Evolutionary conservation across 2,888 invertebrate species (phyloP), one percentile per base, ranked within the genome.

Genomic region (Cacoxenus indagator): DNA sequence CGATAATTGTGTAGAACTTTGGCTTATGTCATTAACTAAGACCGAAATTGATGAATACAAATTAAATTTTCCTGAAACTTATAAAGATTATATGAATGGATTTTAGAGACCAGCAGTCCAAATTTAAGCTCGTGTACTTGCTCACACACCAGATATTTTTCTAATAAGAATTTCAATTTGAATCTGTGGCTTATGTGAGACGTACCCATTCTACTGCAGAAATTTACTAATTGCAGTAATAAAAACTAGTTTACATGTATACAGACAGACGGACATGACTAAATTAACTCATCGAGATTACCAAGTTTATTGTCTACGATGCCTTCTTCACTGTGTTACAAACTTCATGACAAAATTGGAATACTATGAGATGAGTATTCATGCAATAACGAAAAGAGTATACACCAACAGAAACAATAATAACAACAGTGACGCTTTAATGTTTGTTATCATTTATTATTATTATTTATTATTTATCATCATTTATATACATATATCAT

Each of bases 391-490:
- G 9, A 37, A 37, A 37, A 37, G 14, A 8, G 14, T 37, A 4
- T 37, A 37, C 37, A 14, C 37, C 8, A n/a, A n/a, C n/a, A 4
- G 45, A 19, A 48, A 17, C 17, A 48, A 48, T 48, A 48, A 2
- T 19, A 48, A 46, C 46, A 46, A 46, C 19, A 46, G 1, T 17
- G 22, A 48, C 22, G 48, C 19, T 17, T 48, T 48, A 17, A 48
- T 48, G 9, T 37, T 37, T 37, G 27, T 29, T 22, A 61, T 24
- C 22, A 61, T 62, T 62, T 45, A 43, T 62, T 61, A 43, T 62
- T 61, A 61, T 61, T 62, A 45, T 45, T 55, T 62, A 45, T 43
- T 62, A 62, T 62, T 62, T 14, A 54, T 43, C 61, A 22, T 43
- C 43, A 19, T 48, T 48, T 19, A n/a, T 0, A 4, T 17, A 17